Conservation (phyloP, 2,888 invertebrate species). For the Xanthia icteritia region DNA sequence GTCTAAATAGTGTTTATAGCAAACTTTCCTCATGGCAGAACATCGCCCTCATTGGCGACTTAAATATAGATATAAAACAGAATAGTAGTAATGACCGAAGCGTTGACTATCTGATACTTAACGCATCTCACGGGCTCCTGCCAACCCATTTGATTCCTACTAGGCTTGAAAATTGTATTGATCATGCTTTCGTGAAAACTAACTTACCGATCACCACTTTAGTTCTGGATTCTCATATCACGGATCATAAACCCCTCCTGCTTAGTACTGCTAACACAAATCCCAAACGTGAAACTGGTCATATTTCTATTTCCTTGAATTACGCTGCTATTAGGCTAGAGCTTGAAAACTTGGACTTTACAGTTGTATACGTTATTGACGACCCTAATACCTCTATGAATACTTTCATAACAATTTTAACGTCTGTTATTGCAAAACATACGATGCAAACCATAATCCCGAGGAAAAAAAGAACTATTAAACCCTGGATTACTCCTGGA, state of each 20-base stretch:
- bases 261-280: constrained; percentile 3
- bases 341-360: not conserved
- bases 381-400: not conserved
- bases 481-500: not conserved
- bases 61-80: too few species aligned
- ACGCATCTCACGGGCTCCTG: too few species aligned
- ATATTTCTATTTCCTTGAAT: not conserved
- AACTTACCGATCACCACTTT: not conserved
- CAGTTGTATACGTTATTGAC: not conserved
- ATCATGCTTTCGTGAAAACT: not conserved
- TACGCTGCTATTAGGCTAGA: constrained; percentile 16
- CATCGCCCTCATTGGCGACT: too few species aligned
- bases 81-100: too few species aligned
- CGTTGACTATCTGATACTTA: too few species aligned
- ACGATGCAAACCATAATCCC: not conserved
- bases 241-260: constrained; percentile 5
- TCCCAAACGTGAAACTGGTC: not conserved
- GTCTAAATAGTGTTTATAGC: too few species aligned
- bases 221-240: not conserved
- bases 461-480: not conserved
- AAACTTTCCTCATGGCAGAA: too few species aligned
- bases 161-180: too few species aligned
- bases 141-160: constrained; percentile 6
- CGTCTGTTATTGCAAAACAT: not conserved
- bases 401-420: constrained; percentile 7